Percentiles rank a stretch among this genome's conserved stretches.
Conservation (phyloP, 2,888 invertebrate genomes). For the Agrochola macilenta region DNA sequence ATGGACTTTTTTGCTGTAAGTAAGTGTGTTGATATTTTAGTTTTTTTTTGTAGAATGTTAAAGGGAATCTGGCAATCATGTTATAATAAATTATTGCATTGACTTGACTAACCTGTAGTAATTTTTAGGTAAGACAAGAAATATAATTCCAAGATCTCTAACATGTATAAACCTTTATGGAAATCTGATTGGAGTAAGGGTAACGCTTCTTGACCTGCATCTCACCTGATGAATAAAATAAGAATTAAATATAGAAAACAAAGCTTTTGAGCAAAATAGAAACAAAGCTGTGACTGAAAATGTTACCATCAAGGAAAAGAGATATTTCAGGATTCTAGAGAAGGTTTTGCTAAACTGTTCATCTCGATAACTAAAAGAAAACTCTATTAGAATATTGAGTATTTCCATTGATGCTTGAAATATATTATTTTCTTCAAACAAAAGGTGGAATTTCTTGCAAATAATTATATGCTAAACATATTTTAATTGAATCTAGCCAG, state of each 20-base stretch:
- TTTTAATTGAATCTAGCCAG: constrained; percentile 25
- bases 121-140: not conserved
- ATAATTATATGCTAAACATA: constrained; percentile 12
- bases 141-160: not conserved
- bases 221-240: too few relatives aligned
- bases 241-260: too few relatives aligned
- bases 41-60: constrained; percentile 11
- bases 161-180: not conserved
- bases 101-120: not conserved
- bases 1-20: constrained; percentile 3
- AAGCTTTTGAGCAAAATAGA: not conserved
- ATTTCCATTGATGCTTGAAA: not conserved
- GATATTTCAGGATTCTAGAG: not conserved
- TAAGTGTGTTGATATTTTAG: constrained; percentile 5
- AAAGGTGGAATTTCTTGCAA: not conserved
- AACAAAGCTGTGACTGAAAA: not conserved
- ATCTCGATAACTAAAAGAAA: not conserved
- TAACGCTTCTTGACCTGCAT: too few relatives aligned
- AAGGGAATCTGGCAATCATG: not conserved
- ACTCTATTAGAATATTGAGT: not conserved
- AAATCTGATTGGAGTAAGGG: not conserved
- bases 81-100: not conserved
- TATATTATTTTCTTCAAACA: not conserved
- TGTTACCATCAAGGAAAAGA: not conserved
- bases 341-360: not conserved